Conservation (phyloP, 2,797 vertebrate species). For the Microctenopoma stevenorrisi region DNA sequence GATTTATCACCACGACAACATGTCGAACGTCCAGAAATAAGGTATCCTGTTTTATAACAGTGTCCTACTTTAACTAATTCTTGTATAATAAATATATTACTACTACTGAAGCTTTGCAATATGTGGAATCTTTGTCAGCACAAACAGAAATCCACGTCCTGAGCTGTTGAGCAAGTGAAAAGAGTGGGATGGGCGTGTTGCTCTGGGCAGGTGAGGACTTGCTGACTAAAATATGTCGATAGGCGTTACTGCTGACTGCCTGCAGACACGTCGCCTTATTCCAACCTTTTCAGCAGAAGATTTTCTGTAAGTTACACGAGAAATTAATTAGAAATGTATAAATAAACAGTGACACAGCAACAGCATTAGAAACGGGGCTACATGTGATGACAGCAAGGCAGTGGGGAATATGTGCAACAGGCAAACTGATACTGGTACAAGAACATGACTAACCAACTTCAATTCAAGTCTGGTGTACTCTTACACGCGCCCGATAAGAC, state of each 20-base stretch:
- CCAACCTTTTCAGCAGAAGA: constrained; percentile 1
- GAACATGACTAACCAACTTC: constrained; percentile 37
- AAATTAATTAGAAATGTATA: not conserved
- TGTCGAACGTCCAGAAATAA: not conserved
- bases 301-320: not conserved
- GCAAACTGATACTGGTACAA: constrained; percentile 9
- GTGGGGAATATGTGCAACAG: not conserved
- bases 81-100: too few relatives aligned
- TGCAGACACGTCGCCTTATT: constrained; percentile 17
- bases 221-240: constrained; percentile 38
- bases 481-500: constrained; percentile 22
- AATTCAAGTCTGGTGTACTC: constrained; percentile 27
- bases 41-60: too few relatives aligned
- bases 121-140: not conserved
- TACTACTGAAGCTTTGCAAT: too few relatives aligned
- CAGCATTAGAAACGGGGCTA: not conserved
- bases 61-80: too few relatives aligned
- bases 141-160: not conserved
- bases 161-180: not conserved
- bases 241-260: not conserved
- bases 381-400: not conserved
- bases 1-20: not conserved
- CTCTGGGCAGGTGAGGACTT: constrained; percentile 44
- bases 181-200: not conserved
- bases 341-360: not conserved